Base-by-base conservation (phyloP, 2,113 vertebrate species). In the Misgurnus mizolepis region DNA sequence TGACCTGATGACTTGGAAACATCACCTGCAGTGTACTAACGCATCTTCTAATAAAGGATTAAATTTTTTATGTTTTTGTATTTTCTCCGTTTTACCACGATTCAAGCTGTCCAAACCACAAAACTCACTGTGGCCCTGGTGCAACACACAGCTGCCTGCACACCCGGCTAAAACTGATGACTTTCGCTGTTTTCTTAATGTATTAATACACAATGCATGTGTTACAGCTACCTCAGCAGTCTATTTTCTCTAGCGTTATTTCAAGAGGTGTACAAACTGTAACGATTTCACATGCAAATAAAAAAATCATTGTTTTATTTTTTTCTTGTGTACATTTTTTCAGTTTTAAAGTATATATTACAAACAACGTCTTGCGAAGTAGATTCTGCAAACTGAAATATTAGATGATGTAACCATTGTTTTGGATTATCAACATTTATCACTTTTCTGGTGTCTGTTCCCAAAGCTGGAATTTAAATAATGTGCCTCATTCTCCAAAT, bases 111-210 rank as follows among this genome's bases (percentile, higher is more conserved):
- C 84, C 47, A 89, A 91, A 90, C 87, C 88, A 89, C 85, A 82
- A 73, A 86, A 64, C 71, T 61, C 72, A 76, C 84, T 77, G 78
- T 8, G 43, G 83, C 73, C 80, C 65, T 66, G 60, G 45, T 79
- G 80, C 86, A 81, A 87, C 86, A 86, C 89, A 90, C 88, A 90
- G 90, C 87, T 91, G 90, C 81, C 79, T 85, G 85, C 71, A 50
- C 82, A 62, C 79, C 58, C 55, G 10, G n/a, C 74, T 14, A 55
- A 88, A 88, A 87, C 88, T 83, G 85, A 90, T 86, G 88, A 89
- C 87, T 86, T 83, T 83, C 55, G 83, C 81, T 72, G 81, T 90
- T 92, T 92, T 90, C 86, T 79, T n/a, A 56, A 58, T 83, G 82
- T 92, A 91, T 91, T 90, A 90, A 91, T 90, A 91, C 78, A 88